Base-by-base conservation (phyloP, 2,113 vertebrate genomes). In the Mus spicilegus region DNA sequence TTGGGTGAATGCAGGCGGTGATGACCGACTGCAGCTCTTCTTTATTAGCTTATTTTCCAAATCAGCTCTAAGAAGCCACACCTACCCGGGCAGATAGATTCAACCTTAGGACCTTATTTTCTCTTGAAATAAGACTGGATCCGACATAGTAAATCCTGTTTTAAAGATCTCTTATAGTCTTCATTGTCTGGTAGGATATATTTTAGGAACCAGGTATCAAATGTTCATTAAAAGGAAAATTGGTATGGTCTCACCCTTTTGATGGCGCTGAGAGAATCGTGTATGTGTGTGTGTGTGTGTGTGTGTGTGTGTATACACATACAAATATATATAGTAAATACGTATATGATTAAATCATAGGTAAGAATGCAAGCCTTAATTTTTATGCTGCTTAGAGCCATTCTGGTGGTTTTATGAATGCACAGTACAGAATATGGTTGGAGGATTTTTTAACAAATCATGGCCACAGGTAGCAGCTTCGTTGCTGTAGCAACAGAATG, bases 381-480 rank as follows among this genome's bases (percentile, higher is more conserved):
- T 90, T 96, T 93, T 80, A 7, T 77, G 51, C 93, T 93, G 90
- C 96, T 95, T 91, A 36, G 58, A 89, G 70, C 72, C 76, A 65
- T 94, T 92, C 84, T 97, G 0, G 87, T 93, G 92, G 72, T 93
- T 97, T 98, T 96, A 95, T 96, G 97, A 97, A 97, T 97, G 93
- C 96, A 96, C 69, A 87, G 92, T 84, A 97, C 91, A 96, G 84
- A 96, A 93, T 97, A 94, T 95, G 95, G 88, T 97, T 96, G 96
- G 96, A 96, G 93, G 96, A 96, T 91, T 97, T 96, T 88, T 97
- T 92, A 82, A 56, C 4, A 33, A 63, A 96, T 95, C 91, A 2
- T 95, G 97, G 95, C 95, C 84, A 97, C 95, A 98, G 98, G 97
- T 98, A 98, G 96, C 84, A 78, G 86, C 93, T 97, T 90, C 7